These are phyloP conservation scores for Bubo blakistoni DNA, from an alignment of 2,113 vertebrate species.

Conservation along the genomic window DNA sequence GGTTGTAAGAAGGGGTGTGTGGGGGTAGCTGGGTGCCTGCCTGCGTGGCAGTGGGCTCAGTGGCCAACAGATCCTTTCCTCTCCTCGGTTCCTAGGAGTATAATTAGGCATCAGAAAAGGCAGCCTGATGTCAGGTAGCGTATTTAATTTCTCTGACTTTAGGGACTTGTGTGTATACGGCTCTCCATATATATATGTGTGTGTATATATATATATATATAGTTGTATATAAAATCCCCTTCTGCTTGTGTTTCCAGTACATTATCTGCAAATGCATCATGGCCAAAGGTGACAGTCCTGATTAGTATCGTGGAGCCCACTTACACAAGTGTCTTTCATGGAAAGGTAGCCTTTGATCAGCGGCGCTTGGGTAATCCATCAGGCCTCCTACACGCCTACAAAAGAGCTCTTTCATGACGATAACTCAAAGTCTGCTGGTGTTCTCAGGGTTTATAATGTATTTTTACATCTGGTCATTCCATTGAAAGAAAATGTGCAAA, in stretches of 20 bases:
- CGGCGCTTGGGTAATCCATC: background rate
- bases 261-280: background rate
- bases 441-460: background rate
- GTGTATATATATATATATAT: background rate
- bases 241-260: background rate
- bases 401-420: background rate
- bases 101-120: background rate
- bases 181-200: background rate
- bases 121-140: background rate
- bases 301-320: background rate
- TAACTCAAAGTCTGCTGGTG: background rate
- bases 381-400: background rate
- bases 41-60: background rate
- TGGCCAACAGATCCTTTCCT: background rate
- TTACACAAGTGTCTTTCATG: background rate
- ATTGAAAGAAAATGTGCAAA: background rate
- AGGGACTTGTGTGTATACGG: background rate
- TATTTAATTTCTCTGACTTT: background rate
- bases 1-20: too few relatives aligned
- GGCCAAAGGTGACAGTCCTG: background rate
- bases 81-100: background rate
- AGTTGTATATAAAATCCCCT: background rate
- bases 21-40: background rate
- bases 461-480: background rate
- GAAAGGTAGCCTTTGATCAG: constrained; percentile 15